Evolutionary conservation across 2,113 vertebrate genomes (phyloP).

Genomic region (Poeciliopsis occidentalis): DNA sequence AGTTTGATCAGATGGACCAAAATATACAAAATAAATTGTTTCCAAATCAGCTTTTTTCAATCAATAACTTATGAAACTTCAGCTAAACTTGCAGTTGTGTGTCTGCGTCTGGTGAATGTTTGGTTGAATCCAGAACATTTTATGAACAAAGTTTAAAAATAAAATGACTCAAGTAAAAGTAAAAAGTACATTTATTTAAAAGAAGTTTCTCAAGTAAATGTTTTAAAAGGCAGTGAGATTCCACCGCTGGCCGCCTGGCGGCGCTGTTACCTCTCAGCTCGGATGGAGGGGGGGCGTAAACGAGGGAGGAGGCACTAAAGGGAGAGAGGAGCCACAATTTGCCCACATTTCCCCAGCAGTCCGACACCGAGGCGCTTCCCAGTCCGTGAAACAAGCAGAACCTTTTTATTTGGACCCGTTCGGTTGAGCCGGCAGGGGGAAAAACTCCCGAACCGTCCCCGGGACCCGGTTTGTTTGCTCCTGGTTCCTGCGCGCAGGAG

Average conservation of each 20-base stretch:
- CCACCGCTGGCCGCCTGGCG: constrained; percentile 41
- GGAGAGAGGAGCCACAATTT: constrained; percentile 17
- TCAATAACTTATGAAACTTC: too few relatives aligned
- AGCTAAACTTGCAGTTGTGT: too few relatives aligned
- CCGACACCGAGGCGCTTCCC: constrained; percentile 33
- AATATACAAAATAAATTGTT: too few relatives aligned
- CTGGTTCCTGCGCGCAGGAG: constrained; percentile 5
- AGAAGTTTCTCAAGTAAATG: too few relatives aligned
- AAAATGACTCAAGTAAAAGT: too few relatives aligned
- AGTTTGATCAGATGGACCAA: too few relatives aligned
- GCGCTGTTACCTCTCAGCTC: constrained; percentile 36
- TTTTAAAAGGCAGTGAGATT: too few relatives aligned
- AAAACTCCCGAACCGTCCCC: constrained; percentile 11
- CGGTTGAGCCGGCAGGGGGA: not conserved
- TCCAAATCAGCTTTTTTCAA: too few relatives aligned
- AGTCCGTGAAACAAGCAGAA: constrained; percentile 52
- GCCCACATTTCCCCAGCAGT: constrained; percentile 57
- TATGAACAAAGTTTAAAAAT: too few relatives aligned
- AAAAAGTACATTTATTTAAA: too few relatives aligned
- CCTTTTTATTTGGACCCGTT: not conserved
- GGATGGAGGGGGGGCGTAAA: constrained; percentile 4
- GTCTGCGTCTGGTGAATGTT: too few relatives aligned
- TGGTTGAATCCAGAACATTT: too few relatives aligned
- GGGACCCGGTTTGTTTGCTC: constrained; percentile 24
- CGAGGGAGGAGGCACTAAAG: constrained; percentile 51